phyloP scores from a whole-genome alignment of 2,888 invertebrate genomes.

The Chrysolina oricalcia region DNA sequence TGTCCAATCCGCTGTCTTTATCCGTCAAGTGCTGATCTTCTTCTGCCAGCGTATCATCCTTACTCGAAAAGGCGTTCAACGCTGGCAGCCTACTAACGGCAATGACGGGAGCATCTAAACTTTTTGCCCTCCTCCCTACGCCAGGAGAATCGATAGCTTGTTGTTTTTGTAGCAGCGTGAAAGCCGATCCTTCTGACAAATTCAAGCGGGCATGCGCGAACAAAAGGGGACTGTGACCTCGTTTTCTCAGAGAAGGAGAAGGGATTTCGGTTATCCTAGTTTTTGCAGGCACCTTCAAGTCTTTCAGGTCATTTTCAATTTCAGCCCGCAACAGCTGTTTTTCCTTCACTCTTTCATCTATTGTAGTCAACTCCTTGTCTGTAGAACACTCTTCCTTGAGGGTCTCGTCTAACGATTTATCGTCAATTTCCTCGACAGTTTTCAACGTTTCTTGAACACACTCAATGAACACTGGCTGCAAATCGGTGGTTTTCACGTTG shows the following conservation, averaged over 20 bases:
- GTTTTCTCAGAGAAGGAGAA: conserved; percentile 81
- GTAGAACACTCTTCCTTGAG: conserved; percentile 61
- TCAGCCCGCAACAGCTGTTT: conserved; percentile 67
- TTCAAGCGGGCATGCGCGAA: conserved; percentile 88
- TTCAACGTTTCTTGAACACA: conserved; percentile 62
- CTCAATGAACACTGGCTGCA: conserved; percentile 69
- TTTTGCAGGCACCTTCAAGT: conserved; percentile 69
- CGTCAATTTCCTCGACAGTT: conserved; percentile 66
- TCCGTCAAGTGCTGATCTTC: conserved; percentile 75
- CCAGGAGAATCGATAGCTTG: conserved; percentile 85
- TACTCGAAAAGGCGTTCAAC: conserved; percentile 89
- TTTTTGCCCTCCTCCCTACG: conserved; percentile 85
- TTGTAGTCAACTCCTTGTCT: conserved; percentile 57
- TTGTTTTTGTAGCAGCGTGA: conserved; percentile 83
- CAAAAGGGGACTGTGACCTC: conserved; percentile 84
- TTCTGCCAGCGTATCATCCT: conserved; percentile 89
- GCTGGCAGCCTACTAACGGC: conserved; percentile 86
- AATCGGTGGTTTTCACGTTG: conserved; percentile 75
- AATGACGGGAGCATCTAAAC: conserved; percentile 88
- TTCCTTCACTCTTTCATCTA: conserved; percentile 66
- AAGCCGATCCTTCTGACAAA: conserved; percentile 88
- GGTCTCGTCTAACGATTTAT: conserved; percentile 68
- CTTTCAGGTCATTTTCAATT: conserved; percentile 69
- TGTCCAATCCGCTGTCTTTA: conserved; percentile 57
- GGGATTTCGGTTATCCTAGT: conserved; percentile 80